Evolutionary conservation across 2,888 invertebrate species (phyloP).

Genomic region (Dicyrtomina minuta): DNA sequence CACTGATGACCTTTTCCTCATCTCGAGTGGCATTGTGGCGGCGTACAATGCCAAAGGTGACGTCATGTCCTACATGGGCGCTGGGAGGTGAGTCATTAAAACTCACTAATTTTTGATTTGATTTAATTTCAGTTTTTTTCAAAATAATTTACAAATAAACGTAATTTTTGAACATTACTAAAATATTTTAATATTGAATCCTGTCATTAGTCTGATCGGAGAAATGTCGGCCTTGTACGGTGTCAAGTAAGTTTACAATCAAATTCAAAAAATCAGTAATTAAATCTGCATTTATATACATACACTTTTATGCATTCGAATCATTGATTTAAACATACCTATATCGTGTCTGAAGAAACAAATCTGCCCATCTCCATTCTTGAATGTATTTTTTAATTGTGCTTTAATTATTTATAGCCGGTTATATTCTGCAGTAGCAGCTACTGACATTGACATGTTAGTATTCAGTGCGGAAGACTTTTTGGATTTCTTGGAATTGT

Average conservation of each 20-base stretch:
- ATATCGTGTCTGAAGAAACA: background rate
- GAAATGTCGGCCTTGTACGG: conserved; percentile 46
- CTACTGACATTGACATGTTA: conserved; percentile 44
- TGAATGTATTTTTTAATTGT: background rate
- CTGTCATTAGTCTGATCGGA: conserved; percentile 49
- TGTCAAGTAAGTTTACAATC: conserved; percentile 39
- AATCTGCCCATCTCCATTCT: too few species aligned
- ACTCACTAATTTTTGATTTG: too few species aligned
- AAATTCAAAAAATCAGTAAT: too few species aligned
- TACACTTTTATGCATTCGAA: conserved; percentile 24
- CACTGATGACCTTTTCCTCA: conserved; percentile 46
- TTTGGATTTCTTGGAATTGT: conserved; percentile 39
- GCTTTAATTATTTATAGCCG: conserved; percentile 35
- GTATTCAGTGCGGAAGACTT: conserved; percentile 42
- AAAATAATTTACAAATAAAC: too few species aligned
- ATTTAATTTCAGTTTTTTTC: background rate
- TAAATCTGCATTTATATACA: too few species aligned
- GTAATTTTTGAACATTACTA: too few species aligned
- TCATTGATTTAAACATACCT: conserved; percentile 29
- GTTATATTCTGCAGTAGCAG: conserved; percentile 39
- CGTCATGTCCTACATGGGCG: conserved; percentile 45
- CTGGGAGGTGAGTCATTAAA: conserved; percentile 42
- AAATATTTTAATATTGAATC: conserved; percentile 13
- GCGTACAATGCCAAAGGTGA: conserved; percentile 45
- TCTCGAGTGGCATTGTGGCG: conserved; percentile 47